Conservation (phyloP, 2,888 invertebrate genomes). For the Vandiemenella viatica region DNA sequence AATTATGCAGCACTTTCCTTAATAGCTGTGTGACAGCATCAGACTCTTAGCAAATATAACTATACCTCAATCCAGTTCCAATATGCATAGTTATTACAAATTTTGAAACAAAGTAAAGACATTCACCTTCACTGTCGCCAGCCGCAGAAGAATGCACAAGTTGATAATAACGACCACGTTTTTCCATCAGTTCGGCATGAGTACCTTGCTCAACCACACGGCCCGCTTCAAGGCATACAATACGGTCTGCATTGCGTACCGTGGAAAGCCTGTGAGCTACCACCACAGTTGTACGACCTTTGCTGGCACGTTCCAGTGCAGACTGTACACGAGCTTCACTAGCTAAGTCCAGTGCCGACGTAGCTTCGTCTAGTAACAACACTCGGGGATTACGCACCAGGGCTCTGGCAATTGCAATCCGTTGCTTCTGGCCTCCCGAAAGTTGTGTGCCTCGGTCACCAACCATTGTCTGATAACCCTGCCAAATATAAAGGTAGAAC, state of each 20-base stretch:
- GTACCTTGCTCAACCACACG: constrained; percentile 55
- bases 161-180: constrained; percentile 47
- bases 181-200: constrained; percentile 49
- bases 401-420: constrained; percentile 72
- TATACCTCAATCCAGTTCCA: too few relatives aligned
- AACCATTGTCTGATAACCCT: constrained; percentile 61
- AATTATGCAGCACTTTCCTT: too few relatives aligned
- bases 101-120: too few relatives aligned
- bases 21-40: too few relatives aligned
- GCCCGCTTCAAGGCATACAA: constrained; percentile 48
- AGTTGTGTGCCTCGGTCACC: constrained; percentile 67
- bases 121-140: background rate
- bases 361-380: constrained; percentile 63
- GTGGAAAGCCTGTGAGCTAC: constrained; percentile 31
- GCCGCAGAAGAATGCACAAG: constrained; percentile 31
- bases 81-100: too few relatives aligned
- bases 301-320: constrained; percentile 59
- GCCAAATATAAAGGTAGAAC: constrained; percentile 13
- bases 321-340: constrained; percentile 63
- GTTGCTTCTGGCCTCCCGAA: constrained; percentile 71
- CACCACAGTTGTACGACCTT: constrained; percentile 32
- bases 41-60: too few relatives aligned
- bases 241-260: constrained; percentile 23
- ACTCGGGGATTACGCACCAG: constrained; percentile 59
- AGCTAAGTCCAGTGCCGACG: constrained; percentile 66